phyloP scores from a whole-genome alignment of 37 sponge, comb jelly and placozoan species.

The Axinella damicornis region DNA sequence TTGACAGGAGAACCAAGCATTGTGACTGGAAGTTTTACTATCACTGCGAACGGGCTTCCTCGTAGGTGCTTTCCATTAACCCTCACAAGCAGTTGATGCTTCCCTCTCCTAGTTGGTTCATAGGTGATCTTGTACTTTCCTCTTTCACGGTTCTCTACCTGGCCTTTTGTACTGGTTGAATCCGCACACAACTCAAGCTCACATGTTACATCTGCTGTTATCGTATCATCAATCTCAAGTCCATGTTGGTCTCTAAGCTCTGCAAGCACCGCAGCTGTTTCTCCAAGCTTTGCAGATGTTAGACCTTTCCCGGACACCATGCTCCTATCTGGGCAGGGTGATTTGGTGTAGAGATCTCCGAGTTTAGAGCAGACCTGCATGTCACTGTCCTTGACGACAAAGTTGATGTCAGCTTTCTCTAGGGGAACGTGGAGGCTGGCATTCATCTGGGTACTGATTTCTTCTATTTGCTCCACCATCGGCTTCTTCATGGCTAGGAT shows the following conservation, averaged over 20 bases:
- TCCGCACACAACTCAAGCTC: too few species aligned
- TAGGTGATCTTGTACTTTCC: conserved; percentile 11
- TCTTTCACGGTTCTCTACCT: not conserved
- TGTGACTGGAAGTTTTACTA: not conserved
- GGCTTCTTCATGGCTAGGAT: conserved; percentile 32
- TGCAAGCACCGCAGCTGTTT: too few species aligned
- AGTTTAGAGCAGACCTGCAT: too few species aligned
- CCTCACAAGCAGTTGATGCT: not conserved
- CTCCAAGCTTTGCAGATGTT: too few species aligned
- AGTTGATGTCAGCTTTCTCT: conserved; percentile 14
- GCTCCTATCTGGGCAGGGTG: too few species aligned
- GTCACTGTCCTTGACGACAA: conserved; percentile 8
- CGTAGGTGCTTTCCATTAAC: not conserved
- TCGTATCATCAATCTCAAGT: too few species aligned
- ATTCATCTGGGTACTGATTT: conserved; percentile 8
- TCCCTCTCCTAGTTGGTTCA: not conserved
- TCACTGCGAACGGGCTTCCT: conserved; percentile 18
- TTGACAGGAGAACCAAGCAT: conserved; percentile 5
- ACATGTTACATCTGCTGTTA: too few species aligned
- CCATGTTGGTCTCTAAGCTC: too few species aligned
- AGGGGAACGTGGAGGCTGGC: not conserved
- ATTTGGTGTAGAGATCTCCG: too few species aligned
- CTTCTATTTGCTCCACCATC: conserved; percentile 8
- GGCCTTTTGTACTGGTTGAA: not conserved
- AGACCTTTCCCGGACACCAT: too few species aligned